These are phyloP conservation scores for Pipistrellus pygmaeus DNA, from an alignment of 2,797 vertebrate genomes.

Conservation along the genomic window DNA sequence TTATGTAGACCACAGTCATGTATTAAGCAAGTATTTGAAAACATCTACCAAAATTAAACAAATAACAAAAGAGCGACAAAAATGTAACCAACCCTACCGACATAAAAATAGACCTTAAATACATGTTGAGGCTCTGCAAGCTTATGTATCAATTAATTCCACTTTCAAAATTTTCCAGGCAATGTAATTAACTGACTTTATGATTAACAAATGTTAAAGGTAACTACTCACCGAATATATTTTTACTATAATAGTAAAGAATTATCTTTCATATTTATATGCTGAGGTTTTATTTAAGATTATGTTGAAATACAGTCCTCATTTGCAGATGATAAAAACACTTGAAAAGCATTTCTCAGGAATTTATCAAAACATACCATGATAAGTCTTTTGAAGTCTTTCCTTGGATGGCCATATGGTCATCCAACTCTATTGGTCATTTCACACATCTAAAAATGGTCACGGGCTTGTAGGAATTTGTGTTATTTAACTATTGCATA, in stretches of 20 bases:
- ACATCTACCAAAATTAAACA: not conserved
- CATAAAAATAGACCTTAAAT: not conserved
- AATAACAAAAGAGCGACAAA: not conserved
- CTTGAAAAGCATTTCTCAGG: not conserved
- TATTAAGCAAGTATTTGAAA: conserved; percentile 46
- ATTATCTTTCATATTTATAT: not conserved
- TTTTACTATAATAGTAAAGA: not conserved
- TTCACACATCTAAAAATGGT: not conserved
- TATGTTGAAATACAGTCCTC: not conserved
- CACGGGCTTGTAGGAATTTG: not conserved
- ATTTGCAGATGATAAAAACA: not conserved
- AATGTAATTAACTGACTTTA: not conserved
- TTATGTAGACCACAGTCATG: not conserved
- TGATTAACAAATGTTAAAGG: not conserved
- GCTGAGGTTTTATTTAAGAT: conserved; percentile 5
- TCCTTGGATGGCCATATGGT: not conserved
- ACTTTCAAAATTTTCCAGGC: not conserved
- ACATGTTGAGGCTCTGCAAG: not conserved
- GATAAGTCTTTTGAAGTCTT: not conserved
- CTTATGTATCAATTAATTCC: not conserved
- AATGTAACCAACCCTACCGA: not conserved
- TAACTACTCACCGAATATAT: not conserved
- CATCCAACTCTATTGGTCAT: not conserved
- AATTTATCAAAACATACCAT: not conserved
- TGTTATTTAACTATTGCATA: not conserved